These are phyloP conservation scores for Antheraea yamamai DNA, from an alignment of 2,888 invertebrate species.

Conservation along the genomic window DNA sequence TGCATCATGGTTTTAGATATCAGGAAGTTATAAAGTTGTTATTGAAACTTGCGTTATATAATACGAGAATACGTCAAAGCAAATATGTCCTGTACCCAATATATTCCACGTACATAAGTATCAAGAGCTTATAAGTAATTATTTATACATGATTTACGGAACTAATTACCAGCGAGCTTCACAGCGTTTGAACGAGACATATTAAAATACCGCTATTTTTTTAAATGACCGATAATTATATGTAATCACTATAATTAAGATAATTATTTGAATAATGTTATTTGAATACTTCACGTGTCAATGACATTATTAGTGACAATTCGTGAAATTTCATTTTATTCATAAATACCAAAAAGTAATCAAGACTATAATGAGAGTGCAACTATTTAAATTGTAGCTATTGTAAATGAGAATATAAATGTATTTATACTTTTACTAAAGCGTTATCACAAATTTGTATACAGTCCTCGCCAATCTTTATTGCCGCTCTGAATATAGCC, in stretches of 20 bases:
- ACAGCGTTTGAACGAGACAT: conserved; percentile 34
- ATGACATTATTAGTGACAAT: not conserved
- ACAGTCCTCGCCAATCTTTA: no score
- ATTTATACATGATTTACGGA: conserved; percentile 38
- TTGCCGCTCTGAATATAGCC: no score
- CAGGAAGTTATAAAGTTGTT: not conserved
- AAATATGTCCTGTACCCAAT: not conserved
- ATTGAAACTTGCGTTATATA: not conserved
- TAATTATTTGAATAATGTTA: not conserved
- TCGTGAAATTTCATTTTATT: not conserved
- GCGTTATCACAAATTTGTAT: no score
- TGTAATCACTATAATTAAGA: conserved; percentile 22
- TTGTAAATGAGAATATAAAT: not conserved
- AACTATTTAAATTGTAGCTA: not conserved
- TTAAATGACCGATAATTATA: conserved; percentile 16
- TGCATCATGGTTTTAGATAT: not conserved
- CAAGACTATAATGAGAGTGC: not conserved
- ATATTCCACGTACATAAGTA: not conserved
- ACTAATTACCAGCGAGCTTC: conserved; percentile 34
- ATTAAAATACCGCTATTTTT: conserved; percentile 16
- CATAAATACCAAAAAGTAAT: not conserved
- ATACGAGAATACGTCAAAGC: not conserved
- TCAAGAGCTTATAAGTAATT: not conserved
- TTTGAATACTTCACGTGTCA: not conserved
- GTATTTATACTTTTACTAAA: not conserved